A percentile compares a stretch with the other conserved stretches of the same genome.
Conservation (phyloP, 2,888 invertebrate species). For the Sylvicola cinctus region DNA sequence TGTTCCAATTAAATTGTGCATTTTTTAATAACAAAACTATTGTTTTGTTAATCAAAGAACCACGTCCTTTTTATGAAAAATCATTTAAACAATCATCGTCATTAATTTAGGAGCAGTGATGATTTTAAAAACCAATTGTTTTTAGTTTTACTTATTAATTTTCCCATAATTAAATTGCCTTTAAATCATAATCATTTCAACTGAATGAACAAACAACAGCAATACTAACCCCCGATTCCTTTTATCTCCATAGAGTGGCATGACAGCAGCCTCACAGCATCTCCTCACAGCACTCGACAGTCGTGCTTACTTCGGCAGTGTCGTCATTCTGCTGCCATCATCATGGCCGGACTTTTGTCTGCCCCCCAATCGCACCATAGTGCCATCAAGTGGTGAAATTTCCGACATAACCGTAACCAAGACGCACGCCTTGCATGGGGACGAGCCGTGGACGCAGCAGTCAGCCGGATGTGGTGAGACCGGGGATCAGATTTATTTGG, state of each 20-base stretch:
- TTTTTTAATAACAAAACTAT: too few relatives aligned
- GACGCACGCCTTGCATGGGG: constrained; percentile 29
- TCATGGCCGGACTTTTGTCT: constrained; percentile 34
- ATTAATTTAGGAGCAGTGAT: too few relatives aligned
- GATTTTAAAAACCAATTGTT: too few relatives aligned
- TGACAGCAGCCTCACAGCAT: constrained; percentile 32
- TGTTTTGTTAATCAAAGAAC: too few relatives aligned
- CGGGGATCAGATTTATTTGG: constrained; percentile 35
- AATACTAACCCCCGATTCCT: constrained; percentile 3
- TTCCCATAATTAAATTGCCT: too few relatives aligned
- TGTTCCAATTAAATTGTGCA: too few relatives aligned
- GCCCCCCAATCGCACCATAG: constrained; percentile 15
- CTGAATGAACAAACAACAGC: too few relatives aligned
- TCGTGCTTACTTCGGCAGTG: constrained; percentile 31
- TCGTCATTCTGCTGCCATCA: constrained; percentile 35
- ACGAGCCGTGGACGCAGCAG: constrained; percentile 37
- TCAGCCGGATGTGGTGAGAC: constrained; percentile 33
- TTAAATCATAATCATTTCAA: too few relatives aligned
- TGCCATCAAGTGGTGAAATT: constrained; percentile 28
- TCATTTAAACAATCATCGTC: too few relatives aligned
- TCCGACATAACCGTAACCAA: constrained; percentile 31
- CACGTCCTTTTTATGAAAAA: too few relatives aligned
- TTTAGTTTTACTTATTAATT: too few relatives aligned
- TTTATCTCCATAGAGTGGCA: constrained; percentile 27
- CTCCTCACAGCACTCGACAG: constrained; percentile 35